phyloP scores from a whole-genome alignment of 2,797 vertebrate genomes.

The Argentina silus region DNA sequence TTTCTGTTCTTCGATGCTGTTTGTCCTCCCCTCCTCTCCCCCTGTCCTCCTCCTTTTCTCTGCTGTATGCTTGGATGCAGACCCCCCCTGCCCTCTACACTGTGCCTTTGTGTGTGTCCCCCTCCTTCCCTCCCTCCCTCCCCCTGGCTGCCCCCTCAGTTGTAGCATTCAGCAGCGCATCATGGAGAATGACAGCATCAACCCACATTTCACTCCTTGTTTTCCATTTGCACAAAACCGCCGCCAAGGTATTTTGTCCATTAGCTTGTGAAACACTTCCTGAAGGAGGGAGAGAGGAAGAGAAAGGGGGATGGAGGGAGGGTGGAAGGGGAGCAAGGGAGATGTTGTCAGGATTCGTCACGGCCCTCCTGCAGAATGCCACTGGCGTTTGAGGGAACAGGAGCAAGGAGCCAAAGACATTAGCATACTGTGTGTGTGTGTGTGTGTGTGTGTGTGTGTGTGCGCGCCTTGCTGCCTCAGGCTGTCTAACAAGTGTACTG shows the following conservation, averaged over 20 bases:
- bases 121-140: not conserved
- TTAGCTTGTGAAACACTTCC: constrained; percentile 55
- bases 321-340: constrained; percentile 46
- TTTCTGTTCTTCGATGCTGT: not conserved
- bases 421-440: constrained; percentile 47
- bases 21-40: not conserved
- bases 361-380: constrained; percentile 54
- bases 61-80: no score
- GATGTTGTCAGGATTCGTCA: constrained; percentile 66
- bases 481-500: no score
- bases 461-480: not conserved
- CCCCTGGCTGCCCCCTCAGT: not conserved
- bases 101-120: not conserved
- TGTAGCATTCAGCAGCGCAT: no score
- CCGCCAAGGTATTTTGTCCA: constrained; percentile 51
- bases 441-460: constrained; percentile 31
- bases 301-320: constrained; percentile 13
- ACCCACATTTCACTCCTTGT: constrained; percentile 26
- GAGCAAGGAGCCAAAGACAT: constrained; percentile 53
- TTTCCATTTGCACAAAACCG: constrained; percentile 31
- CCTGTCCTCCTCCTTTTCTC: not conserved
- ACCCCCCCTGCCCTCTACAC: not conserved
- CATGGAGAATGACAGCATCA: no score
- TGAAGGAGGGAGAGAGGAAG: constrained; percentile 19
- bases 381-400: constrained; percentile 45